Evolutionary conservation across 2,113 vertebrate genomes (phyloP).

Genomic region (Larimichthys polyactis): DNA sequence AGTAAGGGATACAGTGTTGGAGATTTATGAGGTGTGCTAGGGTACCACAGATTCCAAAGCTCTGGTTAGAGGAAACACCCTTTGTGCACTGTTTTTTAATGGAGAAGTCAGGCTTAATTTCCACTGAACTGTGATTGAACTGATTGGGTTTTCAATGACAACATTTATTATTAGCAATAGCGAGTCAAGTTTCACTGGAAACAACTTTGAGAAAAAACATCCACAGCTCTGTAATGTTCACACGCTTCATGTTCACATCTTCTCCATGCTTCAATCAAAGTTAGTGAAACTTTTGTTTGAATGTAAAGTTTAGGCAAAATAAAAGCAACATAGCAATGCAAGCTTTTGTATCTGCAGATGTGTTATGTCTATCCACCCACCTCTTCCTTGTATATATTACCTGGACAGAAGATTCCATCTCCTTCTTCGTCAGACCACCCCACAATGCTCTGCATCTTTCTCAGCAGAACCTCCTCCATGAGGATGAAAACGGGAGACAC

Average conservation of each 20-base stretch:
- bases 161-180: background rate
- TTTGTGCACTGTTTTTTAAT: background rate
- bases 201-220: background rate
- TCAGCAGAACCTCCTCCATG: conserved; percentile 82
- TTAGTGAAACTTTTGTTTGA: background rate
- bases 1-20: no score
- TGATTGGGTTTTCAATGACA: background rate
- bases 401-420: conserved; percentile 83
- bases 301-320: background rate
- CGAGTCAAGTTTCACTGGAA: background rate
- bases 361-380: background rate
- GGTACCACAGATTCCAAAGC: no score
- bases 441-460: conserved; percentile 83
- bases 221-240: background rate
- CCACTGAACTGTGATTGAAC: background rate
- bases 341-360: background rate
- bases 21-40: no score
- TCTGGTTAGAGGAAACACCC: background rate
- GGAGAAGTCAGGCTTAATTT: background rate
- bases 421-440: conserved; percentile 77
- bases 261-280: no score
- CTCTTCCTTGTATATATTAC: conserved; percentile 39
- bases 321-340: background rate
- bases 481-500: conserved; percentile 81
- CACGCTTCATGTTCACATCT: no score